Evolutionary conservation across 2,888 invertebrate species (phyloP).

Genomic region (Flexamia atlantica): DNA sequence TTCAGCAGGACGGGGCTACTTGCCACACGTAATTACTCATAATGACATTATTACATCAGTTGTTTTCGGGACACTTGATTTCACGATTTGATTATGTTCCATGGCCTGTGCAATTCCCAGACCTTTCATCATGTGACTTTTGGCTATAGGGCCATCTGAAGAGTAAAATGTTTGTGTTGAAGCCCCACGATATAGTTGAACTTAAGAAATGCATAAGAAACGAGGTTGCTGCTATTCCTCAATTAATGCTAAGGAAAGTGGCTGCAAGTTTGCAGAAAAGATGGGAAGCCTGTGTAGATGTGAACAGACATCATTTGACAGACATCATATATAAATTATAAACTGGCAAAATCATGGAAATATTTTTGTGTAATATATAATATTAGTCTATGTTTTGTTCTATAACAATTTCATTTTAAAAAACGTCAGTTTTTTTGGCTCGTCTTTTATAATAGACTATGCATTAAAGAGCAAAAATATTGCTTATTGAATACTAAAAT

Average conservation of each 20-base stretch:
- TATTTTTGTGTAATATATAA: constrained; percentile 41
- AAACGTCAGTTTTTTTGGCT: no score
- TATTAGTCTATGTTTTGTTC: no score
- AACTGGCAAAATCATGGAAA: constrained; percentile 10
- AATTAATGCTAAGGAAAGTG: background rate
- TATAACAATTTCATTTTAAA: no score
- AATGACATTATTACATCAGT: constrained; percentile 18
- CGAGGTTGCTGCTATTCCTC: constrained; percentile 28
- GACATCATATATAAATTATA: background rate
- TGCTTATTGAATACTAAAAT: no score
- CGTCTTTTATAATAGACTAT: no score
- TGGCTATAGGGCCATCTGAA: constrained; percentile 40
- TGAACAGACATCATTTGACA: constrained; percentile 17
- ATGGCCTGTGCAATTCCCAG: constrained; percentile 5
- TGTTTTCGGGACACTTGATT: constrained; percentile 30
- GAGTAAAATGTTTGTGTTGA: constrained; percentile 30
- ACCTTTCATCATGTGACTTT: constrained; percentile 20
- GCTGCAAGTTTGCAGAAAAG: constrained; percentile 14
- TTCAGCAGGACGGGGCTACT: constrained; percentile 9
- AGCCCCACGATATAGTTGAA: constrained; percentile 20
- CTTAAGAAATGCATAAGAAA: constrained; percentile 30
- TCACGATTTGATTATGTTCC: constrained; percentile 23
- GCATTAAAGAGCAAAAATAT: no score
- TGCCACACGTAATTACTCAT: background rate
- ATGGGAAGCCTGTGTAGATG: constrained; percentile 22